A percentile compares a stretch with the other conserved stretches of the same genome.
Evolutionary conservation across 1,140 invertebrate species (phyloP).

Genomic region (Caenorhabditis inopinata): DNA sequence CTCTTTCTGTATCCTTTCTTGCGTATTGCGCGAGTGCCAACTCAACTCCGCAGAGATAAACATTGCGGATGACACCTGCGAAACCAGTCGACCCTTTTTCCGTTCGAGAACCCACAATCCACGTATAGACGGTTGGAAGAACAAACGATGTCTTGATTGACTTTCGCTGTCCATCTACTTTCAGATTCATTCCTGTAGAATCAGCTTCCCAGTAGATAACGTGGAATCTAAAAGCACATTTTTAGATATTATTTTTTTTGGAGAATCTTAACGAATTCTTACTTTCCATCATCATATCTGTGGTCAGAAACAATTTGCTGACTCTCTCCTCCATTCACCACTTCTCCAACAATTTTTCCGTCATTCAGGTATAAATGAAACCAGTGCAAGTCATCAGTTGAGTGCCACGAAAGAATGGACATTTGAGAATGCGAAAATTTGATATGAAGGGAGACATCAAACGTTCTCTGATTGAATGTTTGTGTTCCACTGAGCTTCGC

Average conservation of each 20-base stretch:
- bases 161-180: conserved; percentile 53
- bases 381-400: conserved; percentile 62
- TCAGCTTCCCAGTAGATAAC: conserved; percentile 61
- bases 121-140: conserved; percentile 55
- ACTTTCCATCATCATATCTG: conserved; percentile 21
- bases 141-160: conserved; percentile 48
- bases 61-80: conserved; percentile 59
- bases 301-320: conserved; percentile 52
- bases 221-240: conserved; percentile 56
- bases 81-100: conserved; percentile 55
- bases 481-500: conserved; percentile 57
- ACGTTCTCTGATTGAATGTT: conserved; percentile 53
- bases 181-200: conserved; percentile 51
- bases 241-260: conserved; percentile 51
- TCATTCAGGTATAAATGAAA: conserved; percentile 62
- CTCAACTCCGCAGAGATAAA: conserved; percentile 57
- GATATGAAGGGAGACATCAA: conserved; percentile 62
- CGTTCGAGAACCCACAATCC: conserved; percentile 59
- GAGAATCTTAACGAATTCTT: conserved; percentile 5
- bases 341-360: conserved; percentile 42
- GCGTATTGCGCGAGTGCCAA: conserved; percentile 51
- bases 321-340: conserved; percentile 55
- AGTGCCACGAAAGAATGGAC: conserved; percentile 64
- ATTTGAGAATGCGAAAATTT: conserved; percentile 57
- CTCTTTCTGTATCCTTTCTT: conserved; percentile 35